Base-by-base conservation (phyloP, 1,140 invertebrate genomes). In the Rhopalosiphum padi region DNA sequence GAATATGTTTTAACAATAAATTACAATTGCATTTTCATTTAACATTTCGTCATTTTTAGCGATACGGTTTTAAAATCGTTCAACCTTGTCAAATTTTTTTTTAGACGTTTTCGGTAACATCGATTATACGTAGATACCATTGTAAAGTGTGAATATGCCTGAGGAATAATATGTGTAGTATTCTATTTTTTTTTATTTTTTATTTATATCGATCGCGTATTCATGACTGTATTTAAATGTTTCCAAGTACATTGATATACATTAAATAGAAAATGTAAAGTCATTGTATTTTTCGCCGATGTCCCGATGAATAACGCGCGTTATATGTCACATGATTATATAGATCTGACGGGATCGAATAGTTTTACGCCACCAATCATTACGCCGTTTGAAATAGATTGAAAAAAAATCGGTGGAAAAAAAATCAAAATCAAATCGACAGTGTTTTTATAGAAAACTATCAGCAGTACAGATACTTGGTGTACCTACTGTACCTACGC, bases 1-100 rank as follows among this genome's bases (percentile, higher is more conserved):
- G 1, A 77, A 77, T n/a, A 77, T 30, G 41, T 86, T 86, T 86
- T 43, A 86, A 86, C 41, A 86, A 41, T 86, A 86, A 86, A 86
- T 86, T 51, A 51, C 43, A 35, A 88, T 88, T 88, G 43, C 86
- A 18, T 51, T 48, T 88, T 77, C 30, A 77, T 77, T 77, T 77
- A 77, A 37, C 51, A 60, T 90, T 37, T 90, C 35, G 88, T 90
- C 25, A 60, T 60, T 60, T 77, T 60, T 60, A 53, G 21, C 21
- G 87, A 21, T 88, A 60, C 51, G 88, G 53, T 90, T 30, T 60
- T 41, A 41, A 41, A 90, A 90, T 25, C 88, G 88, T 90, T 90
- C 51, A 60, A 90, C 88, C 88, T 90, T 90, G 37, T 90, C 51
- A 7, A 51, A 60, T 60, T 60, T 60, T 30, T 30, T 89, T 90